Evolutionary conservation across 2,888 invertebrate genomes (phyloP).

Genomic region (Ectemnius continuus): DNA sequence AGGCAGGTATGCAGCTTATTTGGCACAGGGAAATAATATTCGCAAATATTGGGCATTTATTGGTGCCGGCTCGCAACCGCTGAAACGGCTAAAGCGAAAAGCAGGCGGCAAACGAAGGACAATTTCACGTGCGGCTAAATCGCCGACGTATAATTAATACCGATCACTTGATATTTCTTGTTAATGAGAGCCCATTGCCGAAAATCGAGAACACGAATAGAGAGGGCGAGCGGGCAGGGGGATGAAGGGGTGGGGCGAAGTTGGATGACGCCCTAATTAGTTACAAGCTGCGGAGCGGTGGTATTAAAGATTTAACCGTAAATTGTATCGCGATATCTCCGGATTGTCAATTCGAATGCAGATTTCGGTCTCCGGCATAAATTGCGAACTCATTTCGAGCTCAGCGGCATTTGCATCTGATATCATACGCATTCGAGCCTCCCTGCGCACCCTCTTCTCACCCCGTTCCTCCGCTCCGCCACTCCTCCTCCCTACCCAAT

Average conservation of each 20-base stretch:
- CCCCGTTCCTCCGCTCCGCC: neutral
- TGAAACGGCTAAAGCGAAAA: too few relatives aligned
- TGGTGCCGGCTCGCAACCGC: too few relatives aligned
- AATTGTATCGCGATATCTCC: conserved; percentile 3
- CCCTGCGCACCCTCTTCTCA: neutral
- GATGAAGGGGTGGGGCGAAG: neutral
- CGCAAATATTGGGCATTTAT: too few relatives aligned
- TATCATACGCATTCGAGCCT: neutral
- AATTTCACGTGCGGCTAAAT: too few relatives aligned
- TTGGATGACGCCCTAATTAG: neutral
- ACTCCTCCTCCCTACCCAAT: neutral
- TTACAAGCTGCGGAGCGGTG: neutral
- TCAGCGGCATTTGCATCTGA: conserved; percentile 13
- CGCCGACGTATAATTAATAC: too few relatives aligned
- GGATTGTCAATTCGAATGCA: conserved; percentile 10
- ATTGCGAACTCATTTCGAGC: conserved; percentile 1
- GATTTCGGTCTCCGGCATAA: conserved; percentile 9
- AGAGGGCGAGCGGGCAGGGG: too few relatives aligned
- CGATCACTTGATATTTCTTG: conserved; percentile 9
- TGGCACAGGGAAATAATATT: too few relatives aligned
- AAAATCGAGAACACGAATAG: too few relatives aligned
- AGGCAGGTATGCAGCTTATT: too few relatives aligned
- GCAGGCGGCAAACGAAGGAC: too few relatives aligned
- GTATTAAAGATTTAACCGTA: conserved; percentile 10
- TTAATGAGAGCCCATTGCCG: neutral